phyloP scores from a whole-genome alignment of 2,888 invertebrate species.

The Choreutis nemorana region DNA sequence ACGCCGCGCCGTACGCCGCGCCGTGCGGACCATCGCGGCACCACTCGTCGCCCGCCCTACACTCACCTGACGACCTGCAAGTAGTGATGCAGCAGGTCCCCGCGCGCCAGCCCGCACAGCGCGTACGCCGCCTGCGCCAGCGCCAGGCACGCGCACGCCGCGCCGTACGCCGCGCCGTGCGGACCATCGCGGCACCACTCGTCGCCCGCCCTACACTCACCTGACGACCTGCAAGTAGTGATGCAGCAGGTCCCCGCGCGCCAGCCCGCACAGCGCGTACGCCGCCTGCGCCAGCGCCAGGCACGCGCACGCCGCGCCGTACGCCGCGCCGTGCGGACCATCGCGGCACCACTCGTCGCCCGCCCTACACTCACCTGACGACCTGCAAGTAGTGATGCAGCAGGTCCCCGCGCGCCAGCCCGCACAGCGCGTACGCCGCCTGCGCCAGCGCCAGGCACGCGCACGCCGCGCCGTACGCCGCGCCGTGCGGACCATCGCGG shows the following conservation, averaged over 20 bases:
- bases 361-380: slow-evolving; percentile 62
- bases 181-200: slow-evolving; percentile 64
- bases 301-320: slow-evolving; percentile 71
- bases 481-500: background rate
- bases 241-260: slow-evolving; percentile 74
- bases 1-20: slow-evolving; percentile 65
- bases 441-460: slow-evolving; percentile 71
- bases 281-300: slow-evolving; percentile 76
- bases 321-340: slow-evolving; percentile 65
- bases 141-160: slow-evolving; percentile 74
- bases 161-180: slow-evolving; percentile 65
- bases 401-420: slow-evolving; percentile 73
- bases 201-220: slow-evolving; percentile 68
- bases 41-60: slow-evolving; percentile 65
- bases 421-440: slow-evolving; percentile 70
- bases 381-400: slow-evolving; percentile 73
- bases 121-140: slow-evolving; percentile 74
- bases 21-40: slow-evolving; percentile 66
- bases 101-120: slow-evolving; percentile 71
- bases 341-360: slow-evolving; percentile 67
- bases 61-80: slow-evolving; percentile 64
- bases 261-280: slow-evolving; percentile 69
- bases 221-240: slow-evolving; percentile 70
- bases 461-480: background rate
- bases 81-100: slow-evolving; percentile 77